These are phyloP conservation scores for Meda fulgida DNA, from an alignment of 2,797 vertebrate genomes.

Conservation along the genomic window DNA sequence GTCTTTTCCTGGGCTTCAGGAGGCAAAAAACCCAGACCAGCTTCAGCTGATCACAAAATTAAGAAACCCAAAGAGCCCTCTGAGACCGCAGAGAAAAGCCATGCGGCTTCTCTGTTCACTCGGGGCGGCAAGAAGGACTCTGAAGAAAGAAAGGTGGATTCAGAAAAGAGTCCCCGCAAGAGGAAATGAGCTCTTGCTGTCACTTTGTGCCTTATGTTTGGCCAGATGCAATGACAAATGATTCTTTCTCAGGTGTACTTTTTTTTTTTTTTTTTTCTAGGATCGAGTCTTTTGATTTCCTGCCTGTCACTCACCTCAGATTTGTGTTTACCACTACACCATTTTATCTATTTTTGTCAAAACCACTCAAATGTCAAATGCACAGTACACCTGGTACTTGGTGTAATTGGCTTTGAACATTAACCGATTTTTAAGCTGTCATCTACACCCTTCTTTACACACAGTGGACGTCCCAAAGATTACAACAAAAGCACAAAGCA, in stretches of 20 bases:
- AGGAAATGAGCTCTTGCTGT: constrained; percentile 55
- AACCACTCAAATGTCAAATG: constrained; percentile 11
- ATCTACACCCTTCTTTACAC: constrained; percentile 4
- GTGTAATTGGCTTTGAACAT: constrained; percentile 24
- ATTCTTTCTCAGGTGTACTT: constrained; percentile 51
- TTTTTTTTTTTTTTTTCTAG: constrained; percentile 4
- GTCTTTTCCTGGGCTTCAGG: constrained; percentile 57
- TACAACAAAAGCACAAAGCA: constrained; percentile 35
- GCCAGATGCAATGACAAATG: constrained; percentile 23
- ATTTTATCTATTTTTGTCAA: constrained; percentile 11
- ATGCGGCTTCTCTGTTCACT: background rate
- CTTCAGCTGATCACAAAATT: constrained; percentile 46
- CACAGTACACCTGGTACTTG: background rate
- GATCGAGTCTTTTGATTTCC: constrained; percentile 25
- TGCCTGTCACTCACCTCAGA: constrained; percentile 22
- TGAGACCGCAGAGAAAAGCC: constrained; percentile 42
- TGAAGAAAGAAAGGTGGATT: constrained; percentile 57
- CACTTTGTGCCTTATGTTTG: constrained; percentile 10
- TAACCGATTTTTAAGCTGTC: constrained; percentile 15
- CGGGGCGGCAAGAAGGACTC: constrained; percentile 62
- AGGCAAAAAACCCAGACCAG: constrained; percentile 36
- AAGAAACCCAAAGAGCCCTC: constrained; percentile 47
- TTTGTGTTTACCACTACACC: constrained; percentile 26
- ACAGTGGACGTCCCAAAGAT: constrained; percentile 28
- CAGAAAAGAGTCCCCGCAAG: constrained; percentile 63